Evolutionary conservation across 2,797 vertebrate genomes (phyloP).

Genomic region (Lacerta viridis): DNA sequence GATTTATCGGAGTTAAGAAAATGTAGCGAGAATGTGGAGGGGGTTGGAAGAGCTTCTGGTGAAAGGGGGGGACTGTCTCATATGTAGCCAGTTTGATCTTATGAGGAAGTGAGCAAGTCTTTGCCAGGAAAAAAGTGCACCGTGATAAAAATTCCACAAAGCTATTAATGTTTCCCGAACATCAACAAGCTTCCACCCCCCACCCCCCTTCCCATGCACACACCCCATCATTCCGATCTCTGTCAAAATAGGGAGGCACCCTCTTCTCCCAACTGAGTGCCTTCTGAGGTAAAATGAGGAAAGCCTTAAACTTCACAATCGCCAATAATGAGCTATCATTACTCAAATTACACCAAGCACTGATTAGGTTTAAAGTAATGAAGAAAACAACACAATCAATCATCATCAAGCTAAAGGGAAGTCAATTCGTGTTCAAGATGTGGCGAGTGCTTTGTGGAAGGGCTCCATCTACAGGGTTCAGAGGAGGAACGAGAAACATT

Average conservation of each 20-base stretch:
- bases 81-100: conserved; percentile 62
- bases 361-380: conserved; percentile 99
- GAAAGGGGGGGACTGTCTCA: conserved; percentile 62
- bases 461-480: conserved; percentile 88
- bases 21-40: conserved; percentile 65
- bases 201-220: background rate
- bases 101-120: conserved; percentile 53
- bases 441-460: conserved; percentile 82
- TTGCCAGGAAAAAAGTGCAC: conserved; percentile 61
- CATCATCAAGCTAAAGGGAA: conserved; percentile 94
- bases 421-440: conserved; percentile 84
- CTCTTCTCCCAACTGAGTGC: conserved; percentile 84
- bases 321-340: conserved; percentile 99
- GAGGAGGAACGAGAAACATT: conserved; percentile 66
- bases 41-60: background rate
- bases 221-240: conserved; percentile 32
- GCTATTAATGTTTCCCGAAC: conserved; percentile 51
- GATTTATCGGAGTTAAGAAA: conserved; percentile 76
- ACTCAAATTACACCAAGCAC: conserved; percentile 98
- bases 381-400: conserved; percentile 99
- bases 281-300: conserved; percentile 88
- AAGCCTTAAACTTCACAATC: conserved; percentile 95
- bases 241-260: conserved; percentile 59
- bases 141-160: conserved; percentile 64
- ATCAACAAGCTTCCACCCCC: conserved; percentile 26